Percentiles rank a stretch among this genome's conserved stretches.
phyloP scores from a whole-genome alignment of 2,888 invertebrate species.

The Pristionchus exspectatus region DNA sequence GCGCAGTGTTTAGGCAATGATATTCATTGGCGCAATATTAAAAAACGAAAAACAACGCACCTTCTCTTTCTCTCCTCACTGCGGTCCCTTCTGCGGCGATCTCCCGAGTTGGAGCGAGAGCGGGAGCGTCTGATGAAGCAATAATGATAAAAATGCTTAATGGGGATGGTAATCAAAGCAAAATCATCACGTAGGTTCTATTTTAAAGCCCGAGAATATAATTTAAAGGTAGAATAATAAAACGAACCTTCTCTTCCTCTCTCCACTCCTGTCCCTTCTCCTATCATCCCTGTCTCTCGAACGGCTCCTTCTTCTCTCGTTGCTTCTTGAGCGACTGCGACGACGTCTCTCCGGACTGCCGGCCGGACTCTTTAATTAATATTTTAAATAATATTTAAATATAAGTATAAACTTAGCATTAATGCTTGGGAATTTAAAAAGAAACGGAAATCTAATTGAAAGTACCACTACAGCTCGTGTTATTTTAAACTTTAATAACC shows the following conservation, averaged over 20 bases:
- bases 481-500: neutral
- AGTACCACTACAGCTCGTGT: neutral
- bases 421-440: neutral
- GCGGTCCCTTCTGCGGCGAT: constrained; percentile 4
- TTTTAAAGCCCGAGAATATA: too few relatives aligned
- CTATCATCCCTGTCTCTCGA: constrained; percentile 44
- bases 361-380: constrained; percentile 4
- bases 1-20: too few relatives aligned
- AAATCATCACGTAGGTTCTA: too few relatives aligned
- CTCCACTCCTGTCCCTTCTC: constrained; percentile 38
- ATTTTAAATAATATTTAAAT: neutral
- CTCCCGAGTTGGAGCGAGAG: neutral
- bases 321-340: constrained; percentile 26
- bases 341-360: constrained; percentile 46
- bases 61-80: constrained; percentile 3
- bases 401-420: neutral
- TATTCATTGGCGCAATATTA: neutral
- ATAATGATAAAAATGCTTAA: neutral
- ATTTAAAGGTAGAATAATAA: too few relatives aligned
- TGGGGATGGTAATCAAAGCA: neutral
- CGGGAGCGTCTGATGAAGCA: neutral
- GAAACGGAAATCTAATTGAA: neutral
- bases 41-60: neutral
- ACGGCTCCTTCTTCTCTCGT: constrained; percentile 44
- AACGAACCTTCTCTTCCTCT: constrained; percentile 22